These are phyloP conservation scores for Anas bahamensis DNA, from an alignment of 2,797 vertebrate species.

Conservation along the genomic window DNA sequence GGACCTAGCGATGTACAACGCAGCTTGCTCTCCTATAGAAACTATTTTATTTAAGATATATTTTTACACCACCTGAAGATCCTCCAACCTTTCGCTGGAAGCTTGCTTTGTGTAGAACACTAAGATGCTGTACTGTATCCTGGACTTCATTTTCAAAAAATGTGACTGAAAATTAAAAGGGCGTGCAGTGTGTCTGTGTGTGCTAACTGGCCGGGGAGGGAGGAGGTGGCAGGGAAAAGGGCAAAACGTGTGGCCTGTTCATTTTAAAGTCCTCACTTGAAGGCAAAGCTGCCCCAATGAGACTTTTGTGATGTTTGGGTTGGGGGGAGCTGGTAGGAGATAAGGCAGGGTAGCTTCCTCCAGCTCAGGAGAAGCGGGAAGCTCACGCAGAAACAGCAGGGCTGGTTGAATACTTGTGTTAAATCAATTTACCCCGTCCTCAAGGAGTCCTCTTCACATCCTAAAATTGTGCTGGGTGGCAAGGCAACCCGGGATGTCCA, in stretches of 20 bases:
- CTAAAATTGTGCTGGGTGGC: not conserved
- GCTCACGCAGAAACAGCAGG: not conserved
- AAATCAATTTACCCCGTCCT: not conserved
- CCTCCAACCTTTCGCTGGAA: slow-evolving; percentile 68
- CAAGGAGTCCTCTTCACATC: not conserved
- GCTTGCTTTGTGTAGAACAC: slow-evolving; percentile 72
- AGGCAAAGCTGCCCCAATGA: not conserved
- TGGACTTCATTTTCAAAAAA: slow-evolving; percentile 65
- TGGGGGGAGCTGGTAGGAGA: not conserved
- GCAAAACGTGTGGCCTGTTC: not conserved
- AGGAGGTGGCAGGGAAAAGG: not conserved
- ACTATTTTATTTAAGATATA: slow-evolving; percentile 73
- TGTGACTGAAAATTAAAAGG: slow-evolving; percentile 41
- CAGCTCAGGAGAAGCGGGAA: not conserved
- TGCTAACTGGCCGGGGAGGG: not conserved
- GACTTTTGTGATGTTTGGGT: not conserved
- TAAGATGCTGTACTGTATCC: slow-evolving; percentile 58
- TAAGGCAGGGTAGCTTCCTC: not conserved
- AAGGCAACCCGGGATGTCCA: no score
- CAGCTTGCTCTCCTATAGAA: slow-evolving; percentile 68
- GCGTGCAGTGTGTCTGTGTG: not conserved
- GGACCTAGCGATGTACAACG: slow-evolving; percentile 42
- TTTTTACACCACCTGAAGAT: slow-evolving; percentile 74
- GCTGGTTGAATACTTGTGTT: not conserved
- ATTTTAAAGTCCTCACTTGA: not conserved